Evolutionary conservation across 1,140 invertebrate genomes (phyloP).

Genomic region (Lanistes nyassanus): DNA sequence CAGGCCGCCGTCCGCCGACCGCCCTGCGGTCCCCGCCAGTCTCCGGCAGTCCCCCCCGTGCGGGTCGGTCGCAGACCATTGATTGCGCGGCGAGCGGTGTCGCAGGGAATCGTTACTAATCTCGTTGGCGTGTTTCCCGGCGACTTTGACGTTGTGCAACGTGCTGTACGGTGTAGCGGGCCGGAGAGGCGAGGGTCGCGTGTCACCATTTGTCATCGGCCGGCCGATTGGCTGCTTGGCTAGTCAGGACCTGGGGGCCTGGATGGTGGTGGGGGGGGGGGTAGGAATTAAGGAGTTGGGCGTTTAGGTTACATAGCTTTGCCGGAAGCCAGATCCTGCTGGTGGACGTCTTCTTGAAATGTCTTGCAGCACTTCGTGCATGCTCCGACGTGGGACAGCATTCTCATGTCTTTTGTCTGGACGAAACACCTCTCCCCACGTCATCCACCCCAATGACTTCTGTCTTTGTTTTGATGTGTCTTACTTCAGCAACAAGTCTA

Average conservation of each 20-base stretch:
- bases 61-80: not conserved
- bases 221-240: slow-evolving; percentile 4
- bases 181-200: slow-evolving; percentile 15
- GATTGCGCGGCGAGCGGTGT: slow-evolving; percentile 15
- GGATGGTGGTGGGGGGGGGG: too few species aligned
- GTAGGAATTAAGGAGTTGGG: too few species aligned
- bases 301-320: too few species aligned
- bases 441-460: too few species aligned
- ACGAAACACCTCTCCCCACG: too few species aligned
- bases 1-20: not conserved
- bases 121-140: slow-evolving; percentile 24
- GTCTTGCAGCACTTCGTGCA: too few species aligned
- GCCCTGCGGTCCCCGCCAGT: not conserved
- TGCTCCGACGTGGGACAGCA: too few species aligned
- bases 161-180: slow-evolving; percentile 11
- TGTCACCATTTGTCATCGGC: slow-evolving; percentile 31
- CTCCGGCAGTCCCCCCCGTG: not conserved
- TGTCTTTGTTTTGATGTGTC: too few species aligned
- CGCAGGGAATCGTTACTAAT: slow-evolving; percentile 32
- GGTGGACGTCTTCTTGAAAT: too few species aligned
- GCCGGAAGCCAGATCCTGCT: too few species aligned
- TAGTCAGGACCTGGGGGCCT: not conserved
- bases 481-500: too few species aligned
- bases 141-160: slow-evolving; percentile 20
- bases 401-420: too few species aligned